A percentile compares a stretch with the other conserved stretches of the same genome.
Conservation (phyloP, 2,113 vertebrate species). For the Oreochromis spilurus region DNA sequence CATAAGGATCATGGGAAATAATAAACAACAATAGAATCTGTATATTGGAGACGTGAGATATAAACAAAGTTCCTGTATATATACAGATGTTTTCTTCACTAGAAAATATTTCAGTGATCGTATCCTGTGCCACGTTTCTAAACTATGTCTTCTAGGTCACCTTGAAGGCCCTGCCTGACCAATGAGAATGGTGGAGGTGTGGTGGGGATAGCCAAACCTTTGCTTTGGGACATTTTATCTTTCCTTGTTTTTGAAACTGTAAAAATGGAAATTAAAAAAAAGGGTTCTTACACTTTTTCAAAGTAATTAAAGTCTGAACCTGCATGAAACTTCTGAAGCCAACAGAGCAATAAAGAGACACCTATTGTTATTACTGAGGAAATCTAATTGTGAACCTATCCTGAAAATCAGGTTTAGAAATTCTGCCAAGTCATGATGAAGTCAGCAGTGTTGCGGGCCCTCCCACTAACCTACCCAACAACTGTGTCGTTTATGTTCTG, state of each 20-base stretch:
- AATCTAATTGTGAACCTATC: background rate
- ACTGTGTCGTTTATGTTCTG: background rate
- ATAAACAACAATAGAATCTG: no score
- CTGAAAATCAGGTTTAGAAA: background rate
- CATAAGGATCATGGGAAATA: no score
- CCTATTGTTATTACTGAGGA: background rate
- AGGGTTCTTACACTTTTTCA: background rate
- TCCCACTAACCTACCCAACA: background rate
- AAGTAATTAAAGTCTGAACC: background rate
- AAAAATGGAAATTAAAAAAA: background rate
- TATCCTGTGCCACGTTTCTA: background rate
- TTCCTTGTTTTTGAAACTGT: background rate
- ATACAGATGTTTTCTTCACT: background rate
- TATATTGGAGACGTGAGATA: no score
- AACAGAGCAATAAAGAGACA: background rate
- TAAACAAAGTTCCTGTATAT: no score
- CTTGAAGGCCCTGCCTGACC: conserved; percentile 87
- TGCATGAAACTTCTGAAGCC: background rate
- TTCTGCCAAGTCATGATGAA: background rate
- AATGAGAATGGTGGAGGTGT: conserved; percentile 85
- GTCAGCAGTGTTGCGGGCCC: background rate
- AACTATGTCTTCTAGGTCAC: conserved; percentile 67
- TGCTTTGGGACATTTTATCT: background rate
- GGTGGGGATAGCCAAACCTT: background rate
- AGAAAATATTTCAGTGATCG: background rate